A percentile compares a stretch with the other conserved stretches of the same genome.
Conservation (phyloP, 92 coral and sea anemone genomes). For the Parazoanthus swiftii region DNA sequence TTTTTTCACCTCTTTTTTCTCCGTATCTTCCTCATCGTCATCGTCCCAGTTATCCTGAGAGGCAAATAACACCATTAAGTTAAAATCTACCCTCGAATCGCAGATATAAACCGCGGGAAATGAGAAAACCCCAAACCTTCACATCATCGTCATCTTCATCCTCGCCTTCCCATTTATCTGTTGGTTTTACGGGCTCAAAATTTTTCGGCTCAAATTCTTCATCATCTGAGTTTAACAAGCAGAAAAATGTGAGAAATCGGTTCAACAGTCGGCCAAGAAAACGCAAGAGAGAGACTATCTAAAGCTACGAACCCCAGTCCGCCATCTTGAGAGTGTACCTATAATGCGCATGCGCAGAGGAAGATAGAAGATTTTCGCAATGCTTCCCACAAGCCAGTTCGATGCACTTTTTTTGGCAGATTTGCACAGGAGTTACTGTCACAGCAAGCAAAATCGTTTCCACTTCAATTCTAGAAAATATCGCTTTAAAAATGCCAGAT, state of each 20-base stretch:
- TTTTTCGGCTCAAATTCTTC: conserved; percentile 89
- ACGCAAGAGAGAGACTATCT: not conserved
- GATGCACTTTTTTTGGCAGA: too few relatives aligned
- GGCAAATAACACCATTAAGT: conserved; percentile 3
- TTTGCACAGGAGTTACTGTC: too few relatives aligned
- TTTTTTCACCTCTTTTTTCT: conserved; percentile 55
- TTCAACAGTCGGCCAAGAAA: not conserved
- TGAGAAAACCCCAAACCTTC: conserved; percentile 56
- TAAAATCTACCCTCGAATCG: not conserved
- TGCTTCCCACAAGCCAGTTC: conserved; percentile 18
- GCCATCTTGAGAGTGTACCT: conserved; percentile 67
- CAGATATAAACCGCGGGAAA: conserved; percentile 4
- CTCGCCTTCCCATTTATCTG: conserved; percentile 98
- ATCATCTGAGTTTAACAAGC: conserved; percentile 63
- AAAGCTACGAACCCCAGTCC: conserved; percentile 80
- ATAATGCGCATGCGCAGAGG: conserved; percentile 5
- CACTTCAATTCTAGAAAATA: too few relatives aligned
- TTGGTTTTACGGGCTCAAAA: conserved; percentile 52
- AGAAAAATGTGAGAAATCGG: conserved; percentile 33
- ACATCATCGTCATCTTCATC: conserved; percentile 94
- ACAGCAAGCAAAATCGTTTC: too few relatives aligned
- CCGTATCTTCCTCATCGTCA: conserved; percentile 73
- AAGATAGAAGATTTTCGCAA: not conserved
- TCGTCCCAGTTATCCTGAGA: conserved; percentile 97
- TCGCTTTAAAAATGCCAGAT: too few relatives aligned